These are phyloP conservation scores for Cataglyphis altisquamis DNA, from an alignment of 2,888 invertebrate species.

Conservation along the genomic window DNA sequence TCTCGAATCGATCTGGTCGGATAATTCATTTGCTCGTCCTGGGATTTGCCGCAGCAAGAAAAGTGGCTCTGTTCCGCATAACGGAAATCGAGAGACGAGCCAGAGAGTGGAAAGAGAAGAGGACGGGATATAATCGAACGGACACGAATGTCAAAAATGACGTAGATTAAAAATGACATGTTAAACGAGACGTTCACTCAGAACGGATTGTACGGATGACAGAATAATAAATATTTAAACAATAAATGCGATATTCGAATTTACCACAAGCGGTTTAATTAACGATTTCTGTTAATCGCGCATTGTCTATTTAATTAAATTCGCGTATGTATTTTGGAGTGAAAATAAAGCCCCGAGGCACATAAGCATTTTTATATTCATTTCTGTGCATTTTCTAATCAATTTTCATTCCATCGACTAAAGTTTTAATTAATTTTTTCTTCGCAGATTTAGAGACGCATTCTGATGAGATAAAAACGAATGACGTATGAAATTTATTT, in stretches of 20 bases:
- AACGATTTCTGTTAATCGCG: conserved; percentile 27
- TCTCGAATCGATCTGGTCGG: conserved; percentile 65
- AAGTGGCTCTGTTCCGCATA: conserved; percentile 60
- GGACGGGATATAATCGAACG: conserved; percentile 20
- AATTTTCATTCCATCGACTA: conserved; percentile 35
- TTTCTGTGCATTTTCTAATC: conserved; percentile 33
- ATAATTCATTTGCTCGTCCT: conserved; percentile 72
- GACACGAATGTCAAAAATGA: conserved; percentile 26
- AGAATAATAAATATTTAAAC: conserved; percentile 31
- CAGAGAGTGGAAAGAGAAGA: conserved; percentile 24
- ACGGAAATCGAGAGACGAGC: conserved; percentile 59
- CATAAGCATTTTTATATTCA: conserved; percentile 16
- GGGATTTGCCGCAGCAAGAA: conserved; percentile 66
- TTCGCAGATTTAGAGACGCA: background rate
- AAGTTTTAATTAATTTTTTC: conserved; percentile 43
- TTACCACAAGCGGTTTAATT: conserved; percentile 47
- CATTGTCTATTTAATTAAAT: conserved; percentile 47
- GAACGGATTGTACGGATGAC: conserved; percentile 14
- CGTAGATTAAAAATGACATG: conserved; percentile 33
- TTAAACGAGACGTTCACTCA: conserved; percentile 8
- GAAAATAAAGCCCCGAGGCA: conserved; percentile 20
- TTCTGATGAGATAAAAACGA: conserved; percentile 29
- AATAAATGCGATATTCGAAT: conserved; percentile 27
- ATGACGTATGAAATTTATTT: conserved; percentile 41
- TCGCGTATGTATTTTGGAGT: background rate